Base-by-base conservation (phyloP, 2,888 invertebrate species). In the Coenonympha arcania region DNA sequence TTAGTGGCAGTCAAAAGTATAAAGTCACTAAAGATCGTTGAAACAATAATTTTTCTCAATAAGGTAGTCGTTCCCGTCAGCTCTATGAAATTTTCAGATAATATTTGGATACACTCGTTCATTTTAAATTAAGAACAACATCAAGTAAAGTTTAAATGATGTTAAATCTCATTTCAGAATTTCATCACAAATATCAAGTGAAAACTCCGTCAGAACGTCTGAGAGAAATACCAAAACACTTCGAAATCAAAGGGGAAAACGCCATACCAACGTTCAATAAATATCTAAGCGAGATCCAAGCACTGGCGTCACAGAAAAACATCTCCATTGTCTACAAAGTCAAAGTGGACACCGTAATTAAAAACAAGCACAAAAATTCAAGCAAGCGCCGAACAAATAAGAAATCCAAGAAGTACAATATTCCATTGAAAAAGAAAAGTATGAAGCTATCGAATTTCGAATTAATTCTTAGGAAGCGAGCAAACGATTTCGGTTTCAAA, bases 371-470 rank as follows among this genome's bases (percentile, higher is more conserved):
- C 1, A 20, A 44, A 11, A 60, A 63, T 26, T 20, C 13, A 0
- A 44, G 46, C 24, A 76, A 66, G 44, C 54, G 54, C 6, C 8
- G 48, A 3, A 2, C 48, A 2, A 73, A 67, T 39, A 77, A 68
- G 0, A 71, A 67, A 28, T 62, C 73, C 0, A 85, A 84, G 60
- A 84, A 77, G 41, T 85, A 73, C 49, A 81, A 76, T 8, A 65
- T 84, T 11, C 84, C 85, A 0, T 54, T 85, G 22, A 85, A 85
- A 59, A 83, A 75, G 55, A 74, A 72, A 13, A 84, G 68, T 42
- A 80, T 83, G 80, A 83, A 79, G 40, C 58, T 82, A 4, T 84
- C 85, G 0, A 76, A 75, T 42, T 83, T 80, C 8, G 84, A 84
- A 57, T 65, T 73, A 6, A 61, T 77, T 34, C 39, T 82, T 31